A percentile compares a stretch with the other conserved stretches of the same genome.
These are phyloP conservation scores for Rhabditoides inermis DNA, from an alignment of 2,888 invertebrate species.

Conservation along the genomic window DNA sequence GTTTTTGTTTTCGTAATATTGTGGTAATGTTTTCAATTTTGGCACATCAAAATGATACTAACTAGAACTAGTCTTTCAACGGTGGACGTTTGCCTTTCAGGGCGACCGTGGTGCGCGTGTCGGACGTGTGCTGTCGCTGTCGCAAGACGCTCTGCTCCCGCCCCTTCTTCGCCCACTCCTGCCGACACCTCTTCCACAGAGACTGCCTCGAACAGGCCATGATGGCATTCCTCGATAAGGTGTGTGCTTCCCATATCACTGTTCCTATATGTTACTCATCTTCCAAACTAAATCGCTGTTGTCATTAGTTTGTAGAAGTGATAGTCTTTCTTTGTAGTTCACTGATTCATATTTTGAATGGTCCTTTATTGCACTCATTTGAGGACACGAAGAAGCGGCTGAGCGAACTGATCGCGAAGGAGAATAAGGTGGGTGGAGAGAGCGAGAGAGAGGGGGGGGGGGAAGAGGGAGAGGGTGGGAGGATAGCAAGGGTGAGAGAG, in stretches of 20 bases:
- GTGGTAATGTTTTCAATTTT: too few species aligned
- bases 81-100: constrained; percentile 8
- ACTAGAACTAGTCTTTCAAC: background rate
- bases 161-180: constrained; percentile 89
- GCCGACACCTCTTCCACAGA: constrained; percentile 84
- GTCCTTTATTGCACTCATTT: too few species aligned
- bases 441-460: background rate
- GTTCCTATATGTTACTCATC: too few species aligned
- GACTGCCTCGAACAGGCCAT: constrained; percentile 67
- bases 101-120: constrained; percentile 66
- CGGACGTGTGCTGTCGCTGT: constrained; percentile 74
- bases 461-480: background rate
- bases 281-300: too few species aligned
- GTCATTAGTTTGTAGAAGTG: too few species aligned
- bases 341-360: background rate
- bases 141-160: constrained; percentile 70
- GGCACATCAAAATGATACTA: background rate
- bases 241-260: constrained; percentile 3
- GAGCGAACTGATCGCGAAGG: constrained; percentile 8
- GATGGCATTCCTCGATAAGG: constrained; percentile 15
- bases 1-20: too few species aligned
- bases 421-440: constrained; percentile 1
- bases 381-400: constrained; percentile 7
- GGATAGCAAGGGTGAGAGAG: background rate
- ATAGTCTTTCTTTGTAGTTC: background rate